Percentiles rank a stretch among this genome's conserved stretches.
These are phyloP conservation scores for Brachionus rubens DNA, from an alignment of 1,140 invertebrate genomes.

Conservation along the genomic window DNA sequence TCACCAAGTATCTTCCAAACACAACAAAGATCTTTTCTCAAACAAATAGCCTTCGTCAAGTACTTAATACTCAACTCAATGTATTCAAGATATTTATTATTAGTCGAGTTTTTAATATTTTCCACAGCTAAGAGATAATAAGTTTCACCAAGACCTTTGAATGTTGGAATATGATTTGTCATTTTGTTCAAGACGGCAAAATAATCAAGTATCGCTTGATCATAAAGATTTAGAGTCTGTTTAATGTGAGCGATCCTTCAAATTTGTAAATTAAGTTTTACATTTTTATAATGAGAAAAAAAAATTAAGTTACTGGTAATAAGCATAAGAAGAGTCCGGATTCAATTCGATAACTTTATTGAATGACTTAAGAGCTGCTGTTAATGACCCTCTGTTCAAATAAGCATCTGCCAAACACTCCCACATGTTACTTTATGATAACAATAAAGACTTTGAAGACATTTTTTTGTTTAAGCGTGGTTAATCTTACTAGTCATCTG, in stretches of 20 bases:
- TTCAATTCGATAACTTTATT: slow-evolving; percentile 43
- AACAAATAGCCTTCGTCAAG: slow-evolving; percentile 25
- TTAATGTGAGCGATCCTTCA: slow-evolving; percentile 41
- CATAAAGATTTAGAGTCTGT: slow-evolving; percentile 39
- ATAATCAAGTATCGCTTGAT: slow-evolving; percentile 42
- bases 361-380: slow-evolving; percentile 43
- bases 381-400: slow-evolving; percentile 27
- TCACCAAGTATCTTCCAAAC: slow-evolving; percentile 41
- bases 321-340: slow-evolving; percentile 43
- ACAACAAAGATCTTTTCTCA: slow-evolving; percentile 37
- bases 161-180: slow-evolving; percentile 36
- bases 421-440: slow-evolving; percentile 32
- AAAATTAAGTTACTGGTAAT: slow-evolving; percentile 34
- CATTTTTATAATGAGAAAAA: background rate
- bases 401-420: slow-evolving; percentile 45
- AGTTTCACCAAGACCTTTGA: slow-evolving; percentile 44
- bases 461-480: too few relatives aligned
- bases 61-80: slow-evolving; percentile 41
- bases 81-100: slow-evolving; percentile 36
- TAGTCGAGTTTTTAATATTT: slow-evolving; percentile 29
- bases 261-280: background rate
- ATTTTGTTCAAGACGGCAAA: slow-evolving; percentile 38
- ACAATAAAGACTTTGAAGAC: too few relatives aligned
- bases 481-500: slow-evolving; percentile 30
- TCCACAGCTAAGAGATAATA: slow-evolving; percentile 25